Evolutionary conservation across 2,113 vertebrate species (phyloP), one percentile per base, ranked within the genome.

Genomic region (Ranitomeya imitator): DNA sequence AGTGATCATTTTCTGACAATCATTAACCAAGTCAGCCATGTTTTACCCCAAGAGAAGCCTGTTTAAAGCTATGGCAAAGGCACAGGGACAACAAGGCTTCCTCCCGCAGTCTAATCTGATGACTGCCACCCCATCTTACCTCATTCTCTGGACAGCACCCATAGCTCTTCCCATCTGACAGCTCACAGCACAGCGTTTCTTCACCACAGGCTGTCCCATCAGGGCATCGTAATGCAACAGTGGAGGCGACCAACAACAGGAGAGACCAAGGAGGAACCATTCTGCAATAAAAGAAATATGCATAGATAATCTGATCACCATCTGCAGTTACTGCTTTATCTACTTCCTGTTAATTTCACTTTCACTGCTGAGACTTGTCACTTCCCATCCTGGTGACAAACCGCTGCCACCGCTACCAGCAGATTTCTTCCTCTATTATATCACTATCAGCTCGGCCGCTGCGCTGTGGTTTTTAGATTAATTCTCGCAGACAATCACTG

Each of bases 61-160:
- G 37, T 45, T 37, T 45, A 45, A 2, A 45, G 37, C 37, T 45
- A 45, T 45, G 37, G 37, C 37, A 45, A 45, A 45, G 37, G 37
- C 37, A 45, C 37, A 45, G 3, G 37, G 37, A 45, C 37, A 45
- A 45, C 3, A 45, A 45, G 37, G 37, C 37, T 45, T 45, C 59
- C 14, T 52, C 21, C 14, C 14, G 11, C 61, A 63, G 61, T 63
- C 61, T 19, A 8, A 63, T 63, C 6, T 63, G 12, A 57, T 3
- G 13, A 45, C 37, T 5, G 37, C 37, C 37, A 45, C 37, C 1
- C 18, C 13, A 3, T 15, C 71, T 26, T 65, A 88, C 87, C 87
- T 83, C 71, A 19, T 51, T 52, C 31, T 73, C 54, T 11, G 79
- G 65, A 19, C 86, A 88, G 55, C 86, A 88, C 19, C 79, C 86